phyloP scores from a whole-genome alignment of 1,140 invertebrate genomes.

The Pseudoatta argentina region DNA sequence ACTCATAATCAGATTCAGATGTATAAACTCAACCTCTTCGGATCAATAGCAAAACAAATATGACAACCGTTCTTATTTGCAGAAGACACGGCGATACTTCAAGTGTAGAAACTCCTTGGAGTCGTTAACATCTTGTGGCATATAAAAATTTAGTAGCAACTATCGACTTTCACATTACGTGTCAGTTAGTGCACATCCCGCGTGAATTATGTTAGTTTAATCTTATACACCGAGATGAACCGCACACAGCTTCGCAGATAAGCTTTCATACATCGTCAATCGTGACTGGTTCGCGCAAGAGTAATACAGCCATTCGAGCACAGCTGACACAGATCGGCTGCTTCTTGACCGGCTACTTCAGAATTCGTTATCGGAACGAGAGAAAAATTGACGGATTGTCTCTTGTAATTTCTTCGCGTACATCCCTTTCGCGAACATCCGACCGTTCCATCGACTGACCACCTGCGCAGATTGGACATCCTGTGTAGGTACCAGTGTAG shows the following conservation, averaged over 20 bases:
- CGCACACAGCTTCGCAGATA: not conserved
- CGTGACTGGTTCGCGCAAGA: conserved; percentile 16
- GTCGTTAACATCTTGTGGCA: not conserved
- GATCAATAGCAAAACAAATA: conserved; percentile 12
- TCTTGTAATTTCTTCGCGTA: conserved; percentile 64
- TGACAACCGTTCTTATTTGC: not conserved
- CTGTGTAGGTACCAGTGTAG: conserved; percentile 64
- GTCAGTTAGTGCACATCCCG: not conserved
- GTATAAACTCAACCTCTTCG: not conserved
- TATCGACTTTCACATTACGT: conserved; percentile 9
- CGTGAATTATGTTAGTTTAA: conserved; percentile 22
- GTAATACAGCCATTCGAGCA: not conserved
- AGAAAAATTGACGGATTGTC: conserved; percentile 70
- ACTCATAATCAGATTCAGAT: not conserved
- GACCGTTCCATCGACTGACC: conserved; percentile 59
- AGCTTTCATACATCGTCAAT: conserved; percentile 10
- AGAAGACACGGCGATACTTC: not conserved
- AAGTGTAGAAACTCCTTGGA: not conserved
- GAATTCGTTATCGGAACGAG: conserved; percentile 42
- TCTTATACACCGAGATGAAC: conserved; percentile 13
- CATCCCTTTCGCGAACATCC: conserved; percentile 60
- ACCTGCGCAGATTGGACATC: conserved; percentile 72
- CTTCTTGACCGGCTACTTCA: not conserved
- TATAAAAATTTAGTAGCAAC: not conserved
- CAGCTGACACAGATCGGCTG: not conserved